phyloP scores from a whole-genome alignment of 2,113 vertebrate genomes.

The Tamias sibiricus region DNA sequence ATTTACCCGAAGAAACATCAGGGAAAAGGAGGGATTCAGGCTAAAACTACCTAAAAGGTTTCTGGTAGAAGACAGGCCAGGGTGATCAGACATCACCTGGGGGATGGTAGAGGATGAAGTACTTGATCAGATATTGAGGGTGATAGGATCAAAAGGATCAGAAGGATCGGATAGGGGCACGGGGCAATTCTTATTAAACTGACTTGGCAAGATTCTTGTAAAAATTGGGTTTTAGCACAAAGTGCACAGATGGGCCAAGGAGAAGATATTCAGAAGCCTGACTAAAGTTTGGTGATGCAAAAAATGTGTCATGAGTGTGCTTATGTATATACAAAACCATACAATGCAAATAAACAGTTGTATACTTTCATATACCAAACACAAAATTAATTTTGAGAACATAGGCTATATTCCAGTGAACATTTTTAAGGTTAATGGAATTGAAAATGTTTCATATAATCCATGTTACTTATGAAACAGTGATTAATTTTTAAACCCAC shows the following conservation, averaged over 20 bases:
- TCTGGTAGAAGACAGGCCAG: not conserved
- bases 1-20: not conserved
- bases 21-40: not conserved
- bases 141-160: not conserved
- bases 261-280: not conserved
- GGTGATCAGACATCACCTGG: not conserved
- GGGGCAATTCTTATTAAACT: not conserved
- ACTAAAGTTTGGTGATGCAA: not conserved
- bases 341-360: not conserved
- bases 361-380: not conserved
- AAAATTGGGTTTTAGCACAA: not conserved
- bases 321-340: not conserved
- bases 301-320: not conserved
- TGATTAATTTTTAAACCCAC: constrained; percentile 31
- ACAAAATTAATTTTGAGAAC: constrained; percentile 10
- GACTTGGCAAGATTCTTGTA: not conserved
- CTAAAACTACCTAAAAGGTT: not conserved
- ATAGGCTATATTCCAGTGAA: not conserved
- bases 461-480: constrained; percentile 48
- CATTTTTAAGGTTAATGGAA: constrained; percentile 23
- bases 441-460: constrained; percentile 16
- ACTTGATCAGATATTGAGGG: not conserved
- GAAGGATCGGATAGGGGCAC: not conserved
- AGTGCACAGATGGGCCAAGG: not conserved
- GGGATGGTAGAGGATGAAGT: not conserved